Percentiles rank a stretch among this genome's conserved stretches.
These are phyloP conservation scores for Chiroxiphia lanceolata DNA, from an alignment of 2,797 vertebrate species.

Conservation along the genomic window DNA sequence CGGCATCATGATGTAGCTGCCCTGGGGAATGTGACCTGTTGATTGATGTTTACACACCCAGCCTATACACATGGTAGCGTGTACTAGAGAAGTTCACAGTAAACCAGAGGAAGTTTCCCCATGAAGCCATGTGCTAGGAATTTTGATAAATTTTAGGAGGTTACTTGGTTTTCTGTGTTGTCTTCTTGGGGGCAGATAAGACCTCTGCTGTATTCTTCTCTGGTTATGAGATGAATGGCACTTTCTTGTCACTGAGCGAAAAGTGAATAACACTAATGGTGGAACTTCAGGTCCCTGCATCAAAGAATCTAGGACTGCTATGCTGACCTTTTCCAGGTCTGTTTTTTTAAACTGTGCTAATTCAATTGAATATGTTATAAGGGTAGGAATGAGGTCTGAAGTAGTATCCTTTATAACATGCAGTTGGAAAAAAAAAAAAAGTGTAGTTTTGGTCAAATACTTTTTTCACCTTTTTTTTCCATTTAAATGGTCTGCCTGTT, in stretches of 20 bases:
- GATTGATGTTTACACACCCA: neutral
- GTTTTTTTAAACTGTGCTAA: neutral
- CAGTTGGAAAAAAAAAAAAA: neutral
- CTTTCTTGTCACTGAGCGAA: neutral
- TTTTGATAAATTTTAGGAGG: neutral
- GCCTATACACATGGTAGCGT: neutral
- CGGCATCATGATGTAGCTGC: neutral
- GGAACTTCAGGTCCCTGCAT: neutral
- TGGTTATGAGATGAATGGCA: neutral
- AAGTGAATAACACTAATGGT: fast-evolving
- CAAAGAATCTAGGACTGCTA: neutral
- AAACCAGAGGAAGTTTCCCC: neutral
- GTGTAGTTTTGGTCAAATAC: neutral
- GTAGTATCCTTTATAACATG: neutral
- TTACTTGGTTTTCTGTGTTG: neutral
- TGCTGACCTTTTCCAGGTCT: neutral
- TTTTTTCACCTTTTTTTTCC: neutral
- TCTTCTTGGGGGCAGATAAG: neutral
- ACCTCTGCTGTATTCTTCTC: neutral
- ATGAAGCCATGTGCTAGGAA: neutral
- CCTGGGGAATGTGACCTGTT: neutral
- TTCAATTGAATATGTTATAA: neutral
- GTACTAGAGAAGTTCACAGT: neutral
- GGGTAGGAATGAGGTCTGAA: neutral
- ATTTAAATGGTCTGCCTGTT: neutral